These are phyloP conservation scores for Diogma glabrata DNA, from an alignment of 2,888 invertebrate species.

Conservation along the genomic window DNA sequence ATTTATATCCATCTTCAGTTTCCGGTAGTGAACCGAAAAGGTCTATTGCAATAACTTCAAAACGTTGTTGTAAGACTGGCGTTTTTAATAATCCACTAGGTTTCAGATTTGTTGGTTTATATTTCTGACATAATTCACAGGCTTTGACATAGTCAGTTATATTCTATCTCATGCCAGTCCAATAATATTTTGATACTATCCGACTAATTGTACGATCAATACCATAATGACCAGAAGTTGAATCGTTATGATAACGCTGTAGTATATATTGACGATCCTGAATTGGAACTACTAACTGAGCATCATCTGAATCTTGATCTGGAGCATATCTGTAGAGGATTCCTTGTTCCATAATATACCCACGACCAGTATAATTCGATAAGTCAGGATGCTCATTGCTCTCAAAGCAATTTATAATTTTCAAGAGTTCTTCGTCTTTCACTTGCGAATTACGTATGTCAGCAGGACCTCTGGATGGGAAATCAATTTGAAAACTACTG, in stretches of 20 bases:
- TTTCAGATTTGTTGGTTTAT: constrained; percentile 25
- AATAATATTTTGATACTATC: constrained; percentile 21
- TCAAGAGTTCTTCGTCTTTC: constrained; percentile 18
- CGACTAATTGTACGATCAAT: constrained; percentile 17
- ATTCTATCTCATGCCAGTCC: constrained; percentile 23
- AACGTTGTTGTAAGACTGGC: constrained; percentile 21
- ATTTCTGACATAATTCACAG: constrained; percentile 25
- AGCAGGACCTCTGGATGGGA: too few species aligned
- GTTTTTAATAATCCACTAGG: constrained; percentile 27
- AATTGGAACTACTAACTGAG: constrained; percentile 16
- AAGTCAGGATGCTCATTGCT: constrained; percentile 10
- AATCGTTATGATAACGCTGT: constrained; percentile 16
- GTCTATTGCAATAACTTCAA: constrained; percentile 26
- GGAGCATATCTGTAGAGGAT: constrained; percentile 19
- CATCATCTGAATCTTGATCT: constrained; percentile 8
- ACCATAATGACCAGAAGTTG: constrained; percentile 24
- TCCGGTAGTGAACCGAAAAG: constrained; percentile 23
- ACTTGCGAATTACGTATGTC: too few species aligned
- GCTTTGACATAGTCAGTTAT: constrained; percentile 21
- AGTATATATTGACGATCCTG: constrained; percentile 15
- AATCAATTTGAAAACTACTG: too few species aligned
- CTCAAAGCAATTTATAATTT: constrained; percentile 19
- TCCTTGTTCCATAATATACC: constrained; percentile 20
- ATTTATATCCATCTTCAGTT: constrained; percentile 17
- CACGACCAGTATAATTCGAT: constrained; percentile 19